Evolutionary conservation across 2,113 vertebrate species (phyloP), one percentile per base, ranked within the genome.

Genomic region (Pomatostomus ruficeps): DNA sequence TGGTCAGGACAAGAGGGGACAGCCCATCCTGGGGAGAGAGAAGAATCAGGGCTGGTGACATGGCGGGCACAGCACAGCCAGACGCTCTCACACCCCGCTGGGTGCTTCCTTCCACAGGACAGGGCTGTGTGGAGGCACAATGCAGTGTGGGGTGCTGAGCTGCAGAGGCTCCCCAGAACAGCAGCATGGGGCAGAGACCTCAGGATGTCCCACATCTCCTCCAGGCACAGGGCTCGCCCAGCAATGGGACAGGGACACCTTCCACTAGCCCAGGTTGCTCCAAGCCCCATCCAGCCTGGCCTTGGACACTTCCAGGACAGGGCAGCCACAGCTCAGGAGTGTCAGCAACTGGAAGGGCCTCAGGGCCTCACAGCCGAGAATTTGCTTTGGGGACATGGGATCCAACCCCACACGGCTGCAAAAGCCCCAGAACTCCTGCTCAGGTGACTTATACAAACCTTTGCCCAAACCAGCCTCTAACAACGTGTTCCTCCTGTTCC

Each of bases 11-110:
- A 1, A n/a, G 43, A 3, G 12, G 26, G 54, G 21, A 73, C 19
- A 40, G 42, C 46, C 52, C 58, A 13, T 10, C 14, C 42, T 26
- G 2, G 19, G 54, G 49, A 29, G 6, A 36, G 21, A 31, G 67
- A 77, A 48, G 15, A 46, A 45, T 13, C 52, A 33, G 40, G 67
- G 86, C n/a, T 26, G 33, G 16, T 2, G 51, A 38, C 75, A 21
- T 11, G 0, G 25, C 2, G 1, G 42, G 51, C 33, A 26, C 26
- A 36, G 49, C 1, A 1, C 0, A 1, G 38, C 15, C 9, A 12
- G 68, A n/a, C 9, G 12, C 42, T 10, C n/a, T 24, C 40, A 20
- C 15, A 25, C 2, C 40, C 23, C 0, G 3, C 62, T 5, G 52
- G 46, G n/a, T 51, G 49, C 10, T 26, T 25, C 36, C 10, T 26